Evolutionary conservation across 2,888 invertebrate genomes (phyloP).

Genomic region (Lydus trimaculatus): DNA sequence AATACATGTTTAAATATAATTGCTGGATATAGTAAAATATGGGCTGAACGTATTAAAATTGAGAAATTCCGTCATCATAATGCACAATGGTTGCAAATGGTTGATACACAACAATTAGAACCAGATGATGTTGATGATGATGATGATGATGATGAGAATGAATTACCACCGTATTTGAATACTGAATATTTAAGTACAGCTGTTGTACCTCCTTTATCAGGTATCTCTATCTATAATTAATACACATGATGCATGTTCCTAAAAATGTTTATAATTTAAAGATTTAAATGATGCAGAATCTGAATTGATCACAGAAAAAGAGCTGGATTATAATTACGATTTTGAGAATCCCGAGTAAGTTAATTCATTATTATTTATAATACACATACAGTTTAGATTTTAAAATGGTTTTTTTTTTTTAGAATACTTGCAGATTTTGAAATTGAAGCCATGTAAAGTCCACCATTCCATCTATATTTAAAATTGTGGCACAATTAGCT

Average conservation of each 20-base stretch:
- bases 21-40: slow-evolving; percentile 87
- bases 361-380: slow-evolving; percentile 13
- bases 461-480: slow-evolving; percentile 16
- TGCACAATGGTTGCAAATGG: slow-evolving; percentile 98
- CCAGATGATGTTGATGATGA: slow-evolving; percentile 60
- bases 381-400: slow-evolving; percentile 8
- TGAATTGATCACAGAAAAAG: slow-evolving; percentile 52
- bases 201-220: slow-evolving; percentile 55
- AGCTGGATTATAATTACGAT: slow-evolving; percentile 53
- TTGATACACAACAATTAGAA: slow-evolving; percentile 72
- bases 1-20: slow-evolving; percentile 95
- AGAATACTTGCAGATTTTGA: slow-evolving; percentile 54
- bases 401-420: slow-evolving; percentile 32
- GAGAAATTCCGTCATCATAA: slow-evolving; percentile 99
- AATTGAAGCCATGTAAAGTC: slow-evolving; percentile 51
- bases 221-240: slow-evolving; percentile 33
- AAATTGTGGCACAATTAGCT: slow-evolving; percentile 23
- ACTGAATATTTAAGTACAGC: slow-evolving; percentile 67
- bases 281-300: slow-evolving; percentile 49
- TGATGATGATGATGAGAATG: slow-evolving; percentile 70
- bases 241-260: background rate
- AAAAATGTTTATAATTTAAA: slow-evolving; percentile 34
- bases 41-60: slow-evolving; percentile 92
- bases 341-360: slow-evolving; percentile 50
- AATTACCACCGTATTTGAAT: slow-evolving; percentile 77